Percentiles rank a stretch among this genome's conserved stretches.
Evolutionary conservation across 1,140 invertebrate species (phyloP).

Genomic region (Brachionus plicatilis): DNA sequence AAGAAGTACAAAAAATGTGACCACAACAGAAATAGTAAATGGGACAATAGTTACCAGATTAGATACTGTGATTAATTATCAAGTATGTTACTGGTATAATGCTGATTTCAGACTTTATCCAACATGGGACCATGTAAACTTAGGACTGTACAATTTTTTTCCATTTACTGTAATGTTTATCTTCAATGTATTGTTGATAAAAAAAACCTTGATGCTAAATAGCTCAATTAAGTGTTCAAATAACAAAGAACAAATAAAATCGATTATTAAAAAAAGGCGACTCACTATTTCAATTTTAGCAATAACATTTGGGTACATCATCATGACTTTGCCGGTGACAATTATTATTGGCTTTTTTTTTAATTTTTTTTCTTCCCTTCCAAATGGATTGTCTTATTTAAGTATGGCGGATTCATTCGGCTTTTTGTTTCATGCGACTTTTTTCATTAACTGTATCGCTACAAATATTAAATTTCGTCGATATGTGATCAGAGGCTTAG

Average conservation of each 20-base stretch:
- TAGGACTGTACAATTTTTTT: background rate
- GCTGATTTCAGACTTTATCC: background rate
- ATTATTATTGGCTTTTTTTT: background rate
- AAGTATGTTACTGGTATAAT: background rate
- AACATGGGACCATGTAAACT: background rate
- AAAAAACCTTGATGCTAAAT: background rate
- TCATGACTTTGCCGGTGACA: background rate
- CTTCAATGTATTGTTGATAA: background rate
- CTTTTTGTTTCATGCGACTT: background rate
- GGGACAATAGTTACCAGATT: background rate
- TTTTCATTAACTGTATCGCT: background rate
- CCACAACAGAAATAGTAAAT: background rate
- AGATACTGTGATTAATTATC: background rate
- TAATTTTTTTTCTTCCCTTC: background rate
- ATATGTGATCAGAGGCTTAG: too few species aligned
- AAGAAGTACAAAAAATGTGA: background rate
- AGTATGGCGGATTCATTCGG: background rate
- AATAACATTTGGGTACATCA: conserved; percentile 8
- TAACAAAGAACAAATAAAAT: background rate
- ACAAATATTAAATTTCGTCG: background rate
- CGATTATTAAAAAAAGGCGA: background rate
- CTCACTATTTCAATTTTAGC: background rate
- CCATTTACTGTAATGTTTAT: background rate
- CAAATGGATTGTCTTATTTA: background rate
- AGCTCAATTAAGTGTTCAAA: background rate